phyloP scores from a whole-genome alignment of 2,113 vertebrate genomes.

The Callionymus lyra region DNA sequence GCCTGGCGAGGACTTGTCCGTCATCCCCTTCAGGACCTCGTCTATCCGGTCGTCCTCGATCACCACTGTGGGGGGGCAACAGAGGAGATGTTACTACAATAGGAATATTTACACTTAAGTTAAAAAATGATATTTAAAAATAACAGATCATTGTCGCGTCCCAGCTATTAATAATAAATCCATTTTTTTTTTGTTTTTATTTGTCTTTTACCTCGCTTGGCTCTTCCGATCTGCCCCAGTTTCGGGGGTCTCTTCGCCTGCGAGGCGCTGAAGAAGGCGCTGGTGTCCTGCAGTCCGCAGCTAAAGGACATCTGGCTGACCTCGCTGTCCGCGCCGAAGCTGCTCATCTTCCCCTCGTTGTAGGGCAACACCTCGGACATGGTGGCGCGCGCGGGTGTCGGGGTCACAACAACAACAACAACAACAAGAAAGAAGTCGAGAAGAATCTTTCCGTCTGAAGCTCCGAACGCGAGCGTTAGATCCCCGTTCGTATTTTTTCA shows the following conservation, averaged over 20 bases:
- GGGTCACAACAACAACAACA: too few species aligned
- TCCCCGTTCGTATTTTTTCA: background rate
- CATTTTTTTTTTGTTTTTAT: too few species aligned
- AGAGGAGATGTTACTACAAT: too few species aligned
- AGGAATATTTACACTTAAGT: too few species aligned
- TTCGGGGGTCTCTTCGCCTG: conserved; percentile 95
- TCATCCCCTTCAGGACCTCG: conserved; percentile 96
- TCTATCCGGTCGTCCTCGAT: conserved; percentile 99
- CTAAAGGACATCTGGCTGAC: conserved; percentile 93
- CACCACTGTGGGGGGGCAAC: conserved; percentile 74
- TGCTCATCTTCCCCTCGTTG: conserved; percentile 93
- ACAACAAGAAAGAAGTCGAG: too few species aligned
- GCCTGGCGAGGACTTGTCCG: conserved; percentile 91
- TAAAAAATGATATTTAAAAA: too few species aligned
- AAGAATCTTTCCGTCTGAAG: too few species aligned
- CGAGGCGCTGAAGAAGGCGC: conserved; percentile 86
- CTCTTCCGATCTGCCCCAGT: conserved; percentile 92
- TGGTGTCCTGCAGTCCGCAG: conserved; percentile 96
- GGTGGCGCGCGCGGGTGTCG: conserved; percentile 35
- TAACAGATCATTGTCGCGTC: too few species aligned
- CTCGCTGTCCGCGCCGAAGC: conserved; percentile 86
- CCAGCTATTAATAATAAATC: too few species aligned
- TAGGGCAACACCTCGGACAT: conserved; percentile 97
- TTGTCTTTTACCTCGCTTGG: conserved; percentile 86
- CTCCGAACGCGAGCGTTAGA: background rate